Evolutionary conservation across 2,888 invertebrate species (phyloP), one percentile per base, ranked within the genome.

Genomic region (Sphaerophoria rueppellii): DNA sequence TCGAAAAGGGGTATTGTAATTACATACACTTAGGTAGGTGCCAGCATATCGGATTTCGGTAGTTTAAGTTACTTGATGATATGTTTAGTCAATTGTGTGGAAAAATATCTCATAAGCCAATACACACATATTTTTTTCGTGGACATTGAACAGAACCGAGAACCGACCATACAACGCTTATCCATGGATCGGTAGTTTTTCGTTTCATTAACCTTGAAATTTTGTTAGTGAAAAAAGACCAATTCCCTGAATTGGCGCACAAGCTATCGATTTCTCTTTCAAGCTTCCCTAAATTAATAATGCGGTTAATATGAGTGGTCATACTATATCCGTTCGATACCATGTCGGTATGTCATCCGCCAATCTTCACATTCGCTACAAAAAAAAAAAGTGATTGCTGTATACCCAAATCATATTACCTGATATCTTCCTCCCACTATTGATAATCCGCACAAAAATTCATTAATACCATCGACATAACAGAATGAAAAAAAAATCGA

Each of bases 11-110:
- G 82, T 87, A 86, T 85, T 82, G 85, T 90, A 89, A 91, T 90
- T 90, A 90, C 89, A 91, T 90, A 81, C 90, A 90, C 89, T 90
- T 89, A 89, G 89, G 89, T 90, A 90, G 91, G 91, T 91, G 91
- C 90, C 90, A 90, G 87, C 74, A 87, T 90, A 90, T 90, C 90
- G 80, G 87, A 89, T 90, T 90, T 88, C 90, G 88, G 69, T 87
- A 86, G 87, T 87, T 80, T 85, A 89, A 88, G 87, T 89, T 88
- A 88, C 89, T 89, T 76, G 65, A 79, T 86, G 87, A 86, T 88
- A 88, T 89, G 89, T 89, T 90, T 88, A 88, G 89, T 89, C 90
- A 91, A 91, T 91, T 91, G 91, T 89, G 90, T 90, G 91, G 91
- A 91, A 91, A 91, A 90, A 70, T 76, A 72, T 79, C 75, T 65